phyloP scores from a whole-genome alignment of 2,113 vertebrate species.

The Pipra filicauda region DNA sequence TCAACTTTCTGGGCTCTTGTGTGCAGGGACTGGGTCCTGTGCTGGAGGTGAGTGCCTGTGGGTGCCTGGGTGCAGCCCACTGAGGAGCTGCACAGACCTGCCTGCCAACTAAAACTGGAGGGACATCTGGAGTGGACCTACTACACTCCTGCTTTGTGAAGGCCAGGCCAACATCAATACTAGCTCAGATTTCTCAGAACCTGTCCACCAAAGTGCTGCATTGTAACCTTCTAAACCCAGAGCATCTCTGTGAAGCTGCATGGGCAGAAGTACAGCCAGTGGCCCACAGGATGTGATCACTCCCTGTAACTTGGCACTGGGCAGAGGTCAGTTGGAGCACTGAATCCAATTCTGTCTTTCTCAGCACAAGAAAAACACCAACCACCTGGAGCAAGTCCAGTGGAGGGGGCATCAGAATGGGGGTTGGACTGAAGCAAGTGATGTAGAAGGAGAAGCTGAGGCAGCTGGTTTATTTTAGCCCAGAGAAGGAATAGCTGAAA shows the following conservation, averaged over 20 bases:
- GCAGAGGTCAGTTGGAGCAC: not conserved
- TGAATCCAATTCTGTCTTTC: not conserved
- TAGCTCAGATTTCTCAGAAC: not conserved
- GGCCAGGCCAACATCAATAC: not conserved
- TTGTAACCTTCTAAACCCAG: not conserved
- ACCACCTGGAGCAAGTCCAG: not conserved
- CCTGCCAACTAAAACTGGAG: not conserved
- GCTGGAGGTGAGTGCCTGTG: not conserved
- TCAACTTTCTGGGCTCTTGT: not conserved
- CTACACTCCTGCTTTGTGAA: not conserved
- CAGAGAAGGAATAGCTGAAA: not conserved
- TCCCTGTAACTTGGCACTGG: not conserved
- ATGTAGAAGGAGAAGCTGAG: not conserved
- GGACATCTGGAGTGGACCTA: not conserved
- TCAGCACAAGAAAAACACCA: not conserved
- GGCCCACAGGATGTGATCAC: not conserved
- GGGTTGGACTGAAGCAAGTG: rapidly evolving
- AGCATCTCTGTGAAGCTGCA: not conserved
- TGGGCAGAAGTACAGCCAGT: not conserved
- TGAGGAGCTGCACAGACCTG: not conserved
- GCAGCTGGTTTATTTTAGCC: not conserved
- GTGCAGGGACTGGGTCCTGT: not conserved
- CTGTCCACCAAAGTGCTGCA: not conserved
- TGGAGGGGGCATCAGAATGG: not conserved
- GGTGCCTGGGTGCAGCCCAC: not conserved